Evolutionary conservation across 2,888 invertebrate species (phyloP).

Genomic region (Oligia strigilis): DNA sequence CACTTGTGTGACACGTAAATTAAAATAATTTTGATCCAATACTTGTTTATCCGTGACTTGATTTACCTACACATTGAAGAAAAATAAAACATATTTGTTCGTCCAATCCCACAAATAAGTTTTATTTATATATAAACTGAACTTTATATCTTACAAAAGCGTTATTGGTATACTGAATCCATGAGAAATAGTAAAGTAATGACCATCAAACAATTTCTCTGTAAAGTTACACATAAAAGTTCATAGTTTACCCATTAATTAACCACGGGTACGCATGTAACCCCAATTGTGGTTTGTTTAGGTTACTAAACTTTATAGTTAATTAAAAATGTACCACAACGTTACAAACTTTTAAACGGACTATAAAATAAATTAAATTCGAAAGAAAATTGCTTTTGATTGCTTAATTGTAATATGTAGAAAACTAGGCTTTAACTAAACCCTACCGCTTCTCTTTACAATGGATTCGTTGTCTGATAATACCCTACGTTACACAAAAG

Average conservation of each 20-base stretch:
- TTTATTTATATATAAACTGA: neutral
- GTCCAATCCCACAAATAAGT: neutral
- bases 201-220: neutral
- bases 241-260: constrained; percentile 14
- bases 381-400: neutral
- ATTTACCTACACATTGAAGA: neutral
- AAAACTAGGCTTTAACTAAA: neutral
- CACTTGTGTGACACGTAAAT: neutral
- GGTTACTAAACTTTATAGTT: constrained; percentile 11
- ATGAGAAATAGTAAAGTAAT: neutral
- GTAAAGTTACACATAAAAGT: neutral
- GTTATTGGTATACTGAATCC: neutral
- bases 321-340: constrained; percentile 16
- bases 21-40: no score
- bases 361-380: neutral
- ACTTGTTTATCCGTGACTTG: neutral
- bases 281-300: constrained; percentile 31
- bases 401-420: neutral
- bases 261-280: neutral
- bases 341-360: constrained; percentile 2
- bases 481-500: neutral
- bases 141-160: neutral
- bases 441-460: neutral
- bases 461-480: neutral
- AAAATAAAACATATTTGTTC: neutral